Evolutionary conservation across 2,797 vertebrate genomes (phyloP).

Genomic region (Salmo trutta): DNA sequence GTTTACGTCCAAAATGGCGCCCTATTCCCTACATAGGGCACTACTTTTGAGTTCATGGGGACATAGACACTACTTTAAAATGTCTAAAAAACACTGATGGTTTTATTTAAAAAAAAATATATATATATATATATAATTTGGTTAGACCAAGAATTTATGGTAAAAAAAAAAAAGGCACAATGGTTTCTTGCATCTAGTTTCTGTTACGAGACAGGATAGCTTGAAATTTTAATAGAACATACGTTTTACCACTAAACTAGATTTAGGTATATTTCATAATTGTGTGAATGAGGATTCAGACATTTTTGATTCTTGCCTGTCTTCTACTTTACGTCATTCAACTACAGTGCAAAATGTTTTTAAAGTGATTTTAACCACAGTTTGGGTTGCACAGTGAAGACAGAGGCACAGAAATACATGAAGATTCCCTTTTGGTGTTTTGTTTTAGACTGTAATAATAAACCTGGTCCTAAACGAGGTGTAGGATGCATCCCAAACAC

Average conservation of each 20-base stretch:
- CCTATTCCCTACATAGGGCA: background rate
- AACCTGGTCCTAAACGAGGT: no score
- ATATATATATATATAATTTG: background rate
- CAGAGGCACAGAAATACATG: background rate
- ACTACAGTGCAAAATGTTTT: no score
- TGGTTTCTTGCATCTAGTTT: conserved; percentile 39
- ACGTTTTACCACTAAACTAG: background rate
- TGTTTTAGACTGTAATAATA: background rate
- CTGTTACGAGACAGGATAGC: background rate
- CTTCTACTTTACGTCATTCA: no score
- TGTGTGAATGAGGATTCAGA: no score
- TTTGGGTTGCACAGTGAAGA: background rate
- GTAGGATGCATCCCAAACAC: no score
- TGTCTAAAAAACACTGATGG: background rate
- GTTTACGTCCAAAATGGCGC: background rate
- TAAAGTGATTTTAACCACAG: no score
- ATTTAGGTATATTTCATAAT: no score
- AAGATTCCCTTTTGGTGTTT: conserved; percentile 45
- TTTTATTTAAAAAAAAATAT: background rate
- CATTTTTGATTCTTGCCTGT: no score
- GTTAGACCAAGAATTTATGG: background rate
- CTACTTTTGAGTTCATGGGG: background rate
- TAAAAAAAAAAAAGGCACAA: conserved; percentile 53
- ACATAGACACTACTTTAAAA: background rate
- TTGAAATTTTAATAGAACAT: background rate